Base-by-base conservation (phyloP, 2,797 vertebrate species). In the Holocentrus rufus region DNA sequence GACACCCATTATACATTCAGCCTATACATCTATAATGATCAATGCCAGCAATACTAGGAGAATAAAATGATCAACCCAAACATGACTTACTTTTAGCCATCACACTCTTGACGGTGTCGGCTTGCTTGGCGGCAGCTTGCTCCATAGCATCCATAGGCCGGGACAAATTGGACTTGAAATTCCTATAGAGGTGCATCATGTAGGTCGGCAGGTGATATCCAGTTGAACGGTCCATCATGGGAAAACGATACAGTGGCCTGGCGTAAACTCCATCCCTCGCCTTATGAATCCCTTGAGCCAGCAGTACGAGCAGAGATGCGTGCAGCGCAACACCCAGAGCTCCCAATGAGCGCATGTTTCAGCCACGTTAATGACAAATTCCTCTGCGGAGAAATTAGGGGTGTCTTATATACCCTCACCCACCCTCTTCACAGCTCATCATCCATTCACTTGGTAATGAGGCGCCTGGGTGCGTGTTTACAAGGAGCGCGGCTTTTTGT, bases 111-210 rank as follows among this genome's bases (percentile, higher is more conserved):
- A 96, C 93, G 0, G 93, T 95, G 77, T 95, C 94, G 1, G 94
- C 92, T n/a, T 85, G 90, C 59, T 77, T 82, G 1, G 80, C 56
- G 0, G 76, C 73, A 1, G 82, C 79, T 18, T 65, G 85, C 85
- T 93, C 91, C 71, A 69, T 7, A 3, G 64, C 17, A 47, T 91
- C 89, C 82, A 69, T 10, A 0, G 90, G 76, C 14, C 73, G 77
- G 55, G 91, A 90, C 5, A 92, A 86, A 72, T 92, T 93, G 0
- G 86, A 61, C 63, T 62, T 92, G 83, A 92, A 94, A 59, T 92
- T 93, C 81, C 91, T 85, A 83, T 95, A 95, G 22, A 95, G 93
- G 5, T 93, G 92, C 89, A 95, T 90, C 94, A 95, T 95, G 52
- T 95, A 95, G 2, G 89, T 89, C 0, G 94, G 94, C 63, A 93